Conservation (phyloP, 92 coral and sea anemone species). For the Diadumene lineata region DNA sequence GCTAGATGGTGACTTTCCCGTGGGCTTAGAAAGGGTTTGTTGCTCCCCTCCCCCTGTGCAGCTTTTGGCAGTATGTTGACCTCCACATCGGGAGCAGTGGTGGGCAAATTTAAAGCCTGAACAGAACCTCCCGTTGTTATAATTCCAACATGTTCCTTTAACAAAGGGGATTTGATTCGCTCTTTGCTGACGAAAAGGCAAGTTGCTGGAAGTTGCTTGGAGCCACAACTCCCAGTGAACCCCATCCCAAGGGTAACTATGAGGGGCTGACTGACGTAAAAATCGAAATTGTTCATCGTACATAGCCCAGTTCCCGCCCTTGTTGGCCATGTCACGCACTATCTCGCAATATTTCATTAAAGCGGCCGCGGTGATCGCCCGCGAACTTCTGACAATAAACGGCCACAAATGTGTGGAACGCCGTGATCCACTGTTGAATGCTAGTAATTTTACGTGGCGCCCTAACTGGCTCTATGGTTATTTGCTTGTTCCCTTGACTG, state of each 20-base stretch:
- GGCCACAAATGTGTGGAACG: conserved; percentile 32
- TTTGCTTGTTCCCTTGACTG: conserved; percentile 9
- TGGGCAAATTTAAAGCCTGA: conserved; percentile 26
- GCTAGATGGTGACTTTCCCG: conserved; percentile 2
- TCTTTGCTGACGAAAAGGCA: conserved; percentile 4
- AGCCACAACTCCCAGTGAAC: conserved; percentile 52
- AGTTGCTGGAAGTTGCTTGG: neutral
- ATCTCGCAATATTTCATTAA: conserved; percentile 42
- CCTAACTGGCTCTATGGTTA: conserved; percentile 28
- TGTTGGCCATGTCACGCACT: conserved; percentile 16
- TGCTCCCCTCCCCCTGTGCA: conserved; percentile 7
- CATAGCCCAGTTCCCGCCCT: conserved; percentile 30
- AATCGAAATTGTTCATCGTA: conserved; percentile 42
- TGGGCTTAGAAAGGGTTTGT: neutral
- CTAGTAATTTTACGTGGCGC: conserved; percentile 20
- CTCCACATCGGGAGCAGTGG: conserved; percentile 25
- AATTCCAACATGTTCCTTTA: conserved; percentile 32
- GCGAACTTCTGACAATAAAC: conserved; percentile 16
- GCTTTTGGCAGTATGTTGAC: conserved; percentile 24
- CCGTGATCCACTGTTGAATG: conserved; percentile 33
- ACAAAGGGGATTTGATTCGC: neutral
- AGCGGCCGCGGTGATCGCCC: conserved; percentile 14
- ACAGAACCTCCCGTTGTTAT: conserved; percentile 17
- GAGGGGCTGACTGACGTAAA: conserved; percentile 36
- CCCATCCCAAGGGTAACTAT: conserved; percentile 22